phyloP scores from a whole-genome alignment of 2,888 invertebrate species.

The Brachyptera risi region DNA sequence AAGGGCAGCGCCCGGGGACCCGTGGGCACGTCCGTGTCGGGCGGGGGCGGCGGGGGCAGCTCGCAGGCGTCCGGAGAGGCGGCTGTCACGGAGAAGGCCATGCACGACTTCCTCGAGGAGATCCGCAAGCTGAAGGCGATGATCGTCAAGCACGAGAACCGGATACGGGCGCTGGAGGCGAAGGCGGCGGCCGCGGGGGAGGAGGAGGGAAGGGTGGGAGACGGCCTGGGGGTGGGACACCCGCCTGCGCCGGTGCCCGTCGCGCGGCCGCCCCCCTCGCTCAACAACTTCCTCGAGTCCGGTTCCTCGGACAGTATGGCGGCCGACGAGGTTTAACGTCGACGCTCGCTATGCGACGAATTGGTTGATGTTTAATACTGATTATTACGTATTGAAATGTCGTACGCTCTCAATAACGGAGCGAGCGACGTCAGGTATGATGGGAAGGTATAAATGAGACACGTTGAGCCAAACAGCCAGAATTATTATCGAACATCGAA shows the following conservation, averaged over 20 bases:
- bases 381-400: too few species aligned
- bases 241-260: slow-evolving; percentile 27
- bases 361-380: too few species aligned
- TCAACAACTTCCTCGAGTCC: slow-evolving; percentile 33
- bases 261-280: slow-evolving; percentile 28
- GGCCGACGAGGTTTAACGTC: slow-evolving; percentile 44
- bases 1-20: slow-evolving; percentile 39
- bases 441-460: too few species aligned
- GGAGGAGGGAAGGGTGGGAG: slow-evolving; percentile 31
- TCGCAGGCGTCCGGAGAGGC: slow-evolving; percentile 33
- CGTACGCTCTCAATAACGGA: too few species aligned
- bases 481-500: neutral
- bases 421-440: too few species aligned
- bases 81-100: slow-evolving; percentile 30
- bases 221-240: slow-evolving; percentile 30
- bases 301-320: slow-evolving; percentile 37
- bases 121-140: slow-evolving; percentile 90
- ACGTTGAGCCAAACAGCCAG: too few species aligned
- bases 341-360: neutral
- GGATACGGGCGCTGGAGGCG: slow-evolving; percentile 74
- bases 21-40: slow-evolving; percentile 28
- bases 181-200: slow-evolving; percentile 26
- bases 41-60: slow-evolving; percentile 29
- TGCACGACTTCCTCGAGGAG: slow-evolving; percentile 72
- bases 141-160: slow-evolving; percentile 89